phyloP scores from a whole-genome alignment of 2,888 invertebrate species.

The Itoplectis maculator region DNA sequence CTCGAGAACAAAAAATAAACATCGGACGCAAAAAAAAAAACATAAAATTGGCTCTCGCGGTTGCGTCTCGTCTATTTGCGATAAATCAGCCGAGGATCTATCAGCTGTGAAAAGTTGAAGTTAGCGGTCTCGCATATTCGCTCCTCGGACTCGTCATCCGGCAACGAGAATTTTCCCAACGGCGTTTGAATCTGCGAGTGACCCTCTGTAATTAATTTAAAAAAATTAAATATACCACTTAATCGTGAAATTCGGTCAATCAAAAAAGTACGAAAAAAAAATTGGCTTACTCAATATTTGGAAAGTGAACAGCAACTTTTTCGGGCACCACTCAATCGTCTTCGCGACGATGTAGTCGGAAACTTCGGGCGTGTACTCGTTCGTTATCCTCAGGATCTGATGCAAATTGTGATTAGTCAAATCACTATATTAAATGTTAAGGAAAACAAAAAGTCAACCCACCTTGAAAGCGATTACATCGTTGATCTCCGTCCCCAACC shows the following conservation, averaged over 20 bases:
- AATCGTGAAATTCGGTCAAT: neutral
- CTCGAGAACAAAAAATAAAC: no score
- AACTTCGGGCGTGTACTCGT: slow-evolving; percentile 83
- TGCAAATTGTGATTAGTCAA: slow-evolving; percentile 57
- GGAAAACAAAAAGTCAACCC: slow-evolving; percentile 23
- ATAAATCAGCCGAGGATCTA: slow-evolving; percentile 66
- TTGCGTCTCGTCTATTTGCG: slow-evolving; percentile 31
- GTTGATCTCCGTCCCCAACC: slow-evolving; percentile 58
- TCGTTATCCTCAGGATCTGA: slow-evolving; percentile 82
- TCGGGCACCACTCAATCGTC: slow-evolving; percentile 71
- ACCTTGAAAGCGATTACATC: slow-evolving; percentile 76
- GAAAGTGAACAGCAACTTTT: slow-evolving; percentile 61
- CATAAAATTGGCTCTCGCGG: neutral
- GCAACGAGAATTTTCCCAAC: slow-evolving; percentile 66
- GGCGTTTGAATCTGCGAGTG: slow-evolving; percentile 62
- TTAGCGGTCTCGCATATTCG: slow-evolving; percentile 37
- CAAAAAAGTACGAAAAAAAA: neutral
- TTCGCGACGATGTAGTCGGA: slow-evolving; percentile 82
- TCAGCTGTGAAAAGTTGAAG: slow-evolving; percentile 60
- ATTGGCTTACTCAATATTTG: slow-evolving; percentile 64
- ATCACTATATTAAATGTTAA: no score
- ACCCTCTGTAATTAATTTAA: slow-evolving; percentile 55
- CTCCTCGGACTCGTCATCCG: slow-evolving; percentile 22
- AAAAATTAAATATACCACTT: neutral
- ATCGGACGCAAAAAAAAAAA: slow-evolving; percentile 2